Percentiles rank a stretch among this genome's conserved stretches.
phyloP scores from a whole-genome alignment of 2,888 invertebrate species.

The Epicampocera succincta region DNA sequence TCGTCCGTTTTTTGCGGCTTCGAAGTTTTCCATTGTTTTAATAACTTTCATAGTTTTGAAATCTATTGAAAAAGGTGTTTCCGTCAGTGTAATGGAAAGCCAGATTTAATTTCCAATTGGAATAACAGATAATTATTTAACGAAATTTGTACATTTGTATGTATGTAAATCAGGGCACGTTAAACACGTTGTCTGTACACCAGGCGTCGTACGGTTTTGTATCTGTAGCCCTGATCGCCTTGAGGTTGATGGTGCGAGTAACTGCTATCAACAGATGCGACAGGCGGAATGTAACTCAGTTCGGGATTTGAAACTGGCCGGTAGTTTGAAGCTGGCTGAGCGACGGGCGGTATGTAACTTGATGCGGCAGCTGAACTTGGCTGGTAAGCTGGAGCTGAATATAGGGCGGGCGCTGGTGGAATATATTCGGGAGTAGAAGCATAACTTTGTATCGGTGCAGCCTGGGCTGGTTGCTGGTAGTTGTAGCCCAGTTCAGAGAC shows the following conservation, averaged over 20 bases:
- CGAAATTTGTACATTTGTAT: no score
- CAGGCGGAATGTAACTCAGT: background rate
- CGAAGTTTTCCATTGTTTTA: no score
- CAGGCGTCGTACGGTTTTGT: slow-evolving; percentile 68
- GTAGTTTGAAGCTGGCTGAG: slow-evolving; percentile 1
- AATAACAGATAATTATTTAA: background rate
- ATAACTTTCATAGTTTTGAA: no score
- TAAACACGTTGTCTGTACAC: slow-evolving; percentile 61
- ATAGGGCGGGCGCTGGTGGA: slow-evolving; percentile 13
- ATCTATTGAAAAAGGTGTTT: no score
- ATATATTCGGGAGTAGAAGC: slow-evolving; percentile 14
- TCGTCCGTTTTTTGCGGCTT: no score
- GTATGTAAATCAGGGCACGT: slow-evolving; percentile 18
- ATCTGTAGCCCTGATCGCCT: slow-evolving; percentile 67
- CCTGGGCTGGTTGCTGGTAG: slow-evolving; percentile 52
- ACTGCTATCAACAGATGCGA: slow-evolving; percentile 13
- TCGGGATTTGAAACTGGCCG: background rate
- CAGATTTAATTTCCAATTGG: no score
- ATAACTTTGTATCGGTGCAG: slow-evolving; percentile 20
- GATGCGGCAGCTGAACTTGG: no score
- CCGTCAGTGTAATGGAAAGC: no score
- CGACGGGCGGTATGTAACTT: slow-evolving; percentile 3
- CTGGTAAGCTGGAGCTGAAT: background rate
- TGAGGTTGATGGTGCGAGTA: slow-evolving; percentile 33
- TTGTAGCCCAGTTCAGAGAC: slow-evolving; percentile 66